Evolutionary conservation across 2,888 invertebrate genomes (phyloP).

Genomic region (Phaonia tiefii): DNA sequence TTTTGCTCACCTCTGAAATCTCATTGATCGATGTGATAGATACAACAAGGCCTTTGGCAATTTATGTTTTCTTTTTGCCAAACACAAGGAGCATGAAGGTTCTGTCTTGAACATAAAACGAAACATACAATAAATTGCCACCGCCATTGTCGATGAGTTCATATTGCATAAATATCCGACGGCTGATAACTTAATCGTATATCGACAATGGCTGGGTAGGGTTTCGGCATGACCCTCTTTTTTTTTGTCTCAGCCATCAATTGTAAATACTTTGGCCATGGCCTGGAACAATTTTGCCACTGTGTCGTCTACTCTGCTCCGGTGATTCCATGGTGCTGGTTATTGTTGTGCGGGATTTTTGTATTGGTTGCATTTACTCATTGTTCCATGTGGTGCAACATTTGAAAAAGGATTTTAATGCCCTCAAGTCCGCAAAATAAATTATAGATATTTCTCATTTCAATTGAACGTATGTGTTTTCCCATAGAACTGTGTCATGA

Average conservation of each 20-base stretch:
- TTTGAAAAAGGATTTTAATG: conserved; percentile 23
- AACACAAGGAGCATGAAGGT: conserved; percentile 45
- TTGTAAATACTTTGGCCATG: not conserved
- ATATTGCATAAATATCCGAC: conserved; percentile 50
- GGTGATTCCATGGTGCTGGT: no score
- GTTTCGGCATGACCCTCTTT: not conserved
- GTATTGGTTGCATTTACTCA: conserved; percentile 28
- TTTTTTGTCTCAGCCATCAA: not conserved
- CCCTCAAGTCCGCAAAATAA: conserved; percentile 17
- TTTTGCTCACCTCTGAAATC: conserved; percentile 15
- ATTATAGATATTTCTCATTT: conserved; percentile 22
- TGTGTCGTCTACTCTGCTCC: not conserved
- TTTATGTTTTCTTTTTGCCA: not conserved
- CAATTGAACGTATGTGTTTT: conserved; percentile 52
- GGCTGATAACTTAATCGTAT: conserved; percentile 63
- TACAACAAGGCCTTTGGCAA: not conserved
- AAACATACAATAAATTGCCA: conserved; percentile 39
- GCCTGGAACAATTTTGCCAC: not conserved
- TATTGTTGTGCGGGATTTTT: conserved; percentile 38
- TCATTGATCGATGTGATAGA: not conserved
- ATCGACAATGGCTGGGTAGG: conserved; percentile 15
- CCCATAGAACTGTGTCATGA: conserved; percentile 59
- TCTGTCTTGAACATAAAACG: no score
- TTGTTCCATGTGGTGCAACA: conserved; percentile 38
- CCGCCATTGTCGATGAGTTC: conserved; percentile 20